phyloP scores from a whole-genome alignment of 2,797 vertebrate genomes.

The Lithobates pipiens region DNA sequence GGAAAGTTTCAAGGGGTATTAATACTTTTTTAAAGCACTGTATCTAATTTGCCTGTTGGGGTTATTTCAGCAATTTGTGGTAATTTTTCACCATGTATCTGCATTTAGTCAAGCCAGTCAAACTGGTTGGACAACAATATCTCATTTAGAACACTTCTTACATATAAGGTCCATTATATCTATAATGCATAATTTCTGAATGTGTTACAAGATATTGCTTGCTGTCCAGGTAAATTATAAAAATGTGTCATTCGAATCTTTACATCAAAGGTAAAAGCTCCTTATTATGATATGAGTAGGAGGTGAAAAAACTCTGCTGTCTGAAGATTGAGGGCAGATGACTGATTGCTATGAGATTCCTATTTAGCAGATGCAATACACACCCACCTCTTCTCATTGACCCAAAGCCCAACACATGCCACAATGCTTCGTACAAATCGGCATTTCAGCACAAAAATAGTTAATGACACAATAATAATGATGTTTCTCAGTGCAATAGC shows the following conservation, averaged over 20 bases:
- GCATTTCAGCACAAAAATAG: slow-evolving; percentile 11
- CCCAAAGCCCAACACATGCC: slow-evolving; percentile 6
- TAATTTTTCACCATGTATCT: no score
- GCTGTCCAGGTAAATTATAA: slow-evolving; percentile 4
- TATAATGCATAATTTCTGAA: not conserved
- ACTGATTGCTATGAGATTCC: slow-evolving; percentile 42
- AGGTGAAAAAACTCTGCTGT: slow-evolving; percentile 21
- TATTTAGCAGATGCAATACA: slow-evolving; percentile 35
- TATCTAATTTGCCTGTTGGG: no score
- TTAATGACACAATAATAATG: slow-evolving; percentile 18
- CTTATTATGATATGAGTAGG: not conserved
- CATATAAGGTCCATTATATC: no score
- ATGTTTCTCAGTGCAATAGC: not conserved
- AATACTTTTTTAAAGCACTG: no score
- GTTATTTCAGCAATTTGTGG: no score
- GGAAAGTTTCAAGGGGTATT: no score
- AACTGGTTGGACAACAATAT: no score
- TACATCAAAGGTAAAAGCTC: not conserved
- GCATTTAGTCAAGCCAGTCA: no score
- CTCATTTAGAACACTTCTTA: no score
- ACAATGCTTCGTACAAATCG: not conserved
- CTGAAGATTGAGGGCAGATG: slow-evolving; percentile 48
- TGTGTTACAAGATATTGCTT: not conserved
- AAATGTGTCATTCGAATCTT: slow-evolving; percentile 1
- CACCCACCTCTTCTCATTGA: slow-evolving; percentile 27